phyloP scores from a whole-genome alignment of 2,797 vertebrate species.

The Fistularia tabacaria region DNA sequence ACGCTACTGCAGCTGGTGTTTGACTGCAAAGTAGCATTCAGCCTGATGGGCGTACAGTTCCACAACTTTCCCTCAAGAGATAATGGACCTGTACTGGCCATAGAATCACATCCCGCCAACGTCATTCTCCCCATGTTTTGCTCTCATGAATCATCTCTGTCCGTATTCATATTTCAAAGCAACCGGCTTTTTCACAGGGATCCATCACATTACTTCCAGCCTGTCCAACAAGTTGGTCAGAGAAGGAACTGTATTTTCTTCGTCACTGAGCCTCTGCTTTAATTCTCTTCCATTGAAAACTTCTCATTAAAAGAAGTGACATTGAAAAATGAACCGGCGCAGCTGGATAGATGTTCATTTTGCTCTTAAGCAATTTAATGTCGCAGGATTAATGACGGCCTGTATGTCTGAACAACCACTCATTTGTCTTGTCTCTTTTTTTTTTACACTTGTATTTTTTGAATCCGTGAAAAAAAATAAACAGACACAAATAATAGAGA shows the following conservation, averaged over 20 bases:
- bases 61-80: no score
- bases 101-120: background rate
- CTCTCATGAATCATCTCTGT: background rate
- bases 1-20: background rate
- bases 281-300: slow-evolving; percentile 18
- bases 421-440: no score
- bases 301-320: slow-evolving; percentile 24
- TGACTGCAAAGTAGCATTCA: slow-evolving; percentile 3
- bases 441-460: no score
- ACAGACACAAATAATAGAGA: background rate
- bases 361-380: slow-evolving; percentile 4
- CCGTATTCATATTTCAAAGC: slow-evolving; percentile 7
- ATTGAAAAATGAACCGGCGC: slow-evolving; percentile 8
- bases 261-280: slow-evolving; percentile 8
- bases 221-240: background rate
- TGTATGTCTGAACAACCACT: no score
- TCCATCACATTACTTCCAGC: slow-evolving; percentile 5
- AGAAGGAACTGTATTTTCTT: slow-evolving; percentile 2
- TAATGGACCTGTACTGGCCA: no score
- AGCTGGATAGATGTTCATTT: slow-evolving; percentile 18
- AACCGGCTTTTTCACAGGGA: slow-evolving; percentile 2
- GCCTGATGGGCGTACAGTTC: background rate
- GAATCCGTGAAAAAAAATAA: no score
- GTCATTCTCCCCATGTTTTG: background rate
- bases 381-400: slow-evolving; percentile 14